phyloP scores from a whole-genome alignment of 1,140 invertebrate species.

The Drosophila sproati region DNA sequence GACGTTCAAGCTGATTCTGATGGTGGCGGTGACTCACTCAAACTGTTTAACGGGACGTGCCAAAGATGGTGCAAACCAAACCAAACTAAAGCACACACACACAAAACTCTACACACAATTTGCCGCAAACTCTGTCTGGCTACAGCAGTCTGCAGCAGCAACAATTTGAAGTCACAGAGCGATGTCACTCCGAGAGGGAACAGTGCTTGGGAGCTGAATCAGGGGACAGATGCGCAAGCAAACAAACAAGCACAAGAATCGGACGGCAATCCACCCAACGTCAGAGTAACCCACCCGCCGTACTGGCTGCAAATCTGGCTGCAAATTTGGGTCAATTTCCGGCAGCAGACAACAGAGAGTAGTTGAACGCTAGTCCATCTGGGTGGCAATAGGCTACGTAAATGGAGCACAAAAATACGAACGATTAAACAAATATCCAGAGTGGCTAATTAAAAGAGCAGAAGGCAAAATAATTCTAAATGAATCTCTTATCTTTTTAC shows the following conservation, averaged over 20 bases:
- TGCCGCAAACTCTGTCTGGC: conserved; percentile 25
- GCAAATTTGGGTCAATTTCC: conserved; percentile 79
- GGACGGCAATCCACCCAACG: not conserved
- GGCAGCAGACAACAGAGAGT: conserved; percentile 53
- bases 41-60: conserved; percentile 33
- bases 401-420: conserved; percentile 10
- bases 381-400: conserved; percentile 21
- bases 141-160: conserved; percentile 41
- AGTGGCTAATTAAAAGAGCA: conserved; percentile 13
- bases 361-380: conserved; percentile 40
- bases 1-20: conserved; percentile 3
- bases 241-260: conserved; percentile 46
- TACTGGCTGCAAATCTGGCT: conserved; percentile 58
- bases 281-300: conserved; percentile 11
- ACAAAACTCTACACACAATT: conserved; percentile 27
- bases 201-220: not conserved
- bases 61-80: conserved; percentile 43
- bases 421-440: conserved; percentile 4
- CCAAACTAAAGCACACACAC: conserved; percentile 28
- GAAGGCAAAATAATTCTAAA: not conserved
- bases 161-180: conserved; percentile 65
- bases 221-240: conserved; percentile 2
- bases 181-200: conserved; percentile 11
- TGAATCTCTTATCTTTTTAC: not conserved
- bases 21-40: conserved; percentile 36